Conservation (phyloP, 2,888 invertebrate species). For the Diaphora mendica region DNA sequence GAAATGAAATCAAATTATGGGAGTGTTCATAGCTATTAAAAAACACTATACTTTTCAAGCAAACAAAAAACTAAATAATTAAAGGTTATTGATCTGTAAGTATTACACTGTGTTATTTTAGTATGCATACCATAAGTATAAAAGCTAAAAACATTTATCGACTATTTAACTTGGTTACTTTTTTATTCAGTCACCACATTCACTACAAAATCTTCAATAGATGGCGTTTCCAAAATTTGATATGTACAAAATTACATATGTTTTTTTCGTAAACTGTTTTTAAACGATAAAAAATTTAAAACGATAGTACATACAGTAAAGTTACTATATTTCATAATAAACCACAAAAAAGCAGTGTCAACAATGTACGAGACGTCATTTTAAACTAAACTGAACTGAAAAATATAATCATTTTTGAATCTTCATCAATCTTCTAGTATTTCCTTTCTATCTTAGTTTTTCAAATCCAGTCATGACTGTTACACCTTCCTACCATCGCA, state of each 20-base stretch:
- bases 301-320: background rate
- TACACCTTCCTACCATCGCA: slow-evolving; percentile 25
- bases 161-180: background rate
- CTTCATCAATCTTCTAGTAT: background rate
- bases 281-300: background rate
- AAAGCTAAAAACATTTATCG: background rate
- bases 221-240: background rate
- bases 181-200: background rate
- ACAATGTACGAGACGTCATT: background rate
- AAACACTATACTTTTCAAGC: slow-evolving; percentile 31
- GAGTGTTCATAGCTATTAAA: slow-evolving; percentile 46
- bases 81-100: background rate
- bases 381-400: background rate
- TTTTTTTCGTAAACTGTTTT: background rate
- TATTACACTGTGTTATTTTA: background rate
- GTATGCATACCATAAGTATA: too few relatives aligned
- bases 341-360: background rate
- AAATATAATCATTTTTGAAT: background rate
- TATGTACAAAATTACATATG: background rate
- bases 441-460: background rate
- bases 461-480: slow-evolving; percentile 2
- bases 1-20: background rate
- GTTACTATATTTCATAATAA: background rate
- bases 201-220: background rate
- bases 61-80: background rate